phyloP scores from a whole-genome alignment of 2,113 vertebrate genomes.

The Dissostichus mawsoni region DNA sequence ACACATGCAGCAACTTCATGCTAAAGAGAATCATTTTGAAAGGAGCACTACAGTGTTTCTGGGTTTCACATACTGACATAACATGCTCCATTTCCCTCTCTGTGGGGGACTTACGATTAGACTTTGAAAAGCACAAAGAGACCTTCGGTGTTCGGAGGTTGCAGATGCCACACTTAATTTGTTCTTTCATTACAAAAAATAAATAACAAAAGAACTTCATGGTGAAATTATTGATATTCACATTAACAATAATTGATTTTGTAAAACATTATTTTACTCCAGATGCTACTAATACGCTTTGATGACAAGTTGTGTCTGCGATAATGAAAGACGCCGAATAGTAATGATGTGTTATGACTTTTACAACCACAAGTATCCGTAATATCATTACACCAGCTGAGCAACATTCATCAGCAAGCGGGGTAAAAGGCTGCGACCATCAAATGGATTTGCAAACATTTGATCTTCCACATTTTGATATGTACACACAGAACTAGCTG shows the following conservation, averaged over 20 bases:
- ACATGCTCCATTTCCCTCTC: constrained; percentile 66
- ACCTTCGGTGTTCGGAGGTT: constrained; percentile 33
- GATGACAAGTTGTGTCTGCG: constrained; percentile 4
- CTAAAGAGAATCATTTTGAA: constrained; percentile 9
- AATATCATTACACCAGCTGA: background rate
- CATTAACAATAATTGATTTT: constrained; percentile 24
- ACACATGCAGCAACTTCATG: background rate
- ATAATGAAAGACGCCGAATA: constrained; percentile 15
- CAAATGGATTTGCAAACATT: constrained; percentile 48
- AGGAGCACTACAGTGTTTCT: constrained; percentile 23
- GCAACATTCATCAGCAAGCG: constrained; percentile 24
- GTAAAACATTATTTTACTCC: background rate
- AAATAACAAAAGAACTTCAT: constrained; percentile 33
- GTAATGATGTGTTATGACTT: background rate
- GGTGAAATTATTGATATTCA: constrained; percentile 43
- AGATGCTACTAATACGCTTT: background rate
- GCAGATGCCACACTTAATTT: constrained; percentile 42
- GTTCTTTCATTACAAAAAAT: constrained; percentile 54
- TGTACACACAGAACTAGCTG: constrained; percentile 13
- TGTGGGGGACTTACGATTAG: constrained; percentile 43
- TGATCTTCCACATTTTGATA: constrained; percentile 41
- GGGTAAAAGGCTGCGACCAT: background rate
- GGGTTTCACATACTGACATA: constrained; percentile 44
- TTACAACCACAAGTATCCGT: background rate
- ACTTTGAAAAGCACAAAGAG: constrained; percentile 39